A percentile compares a stretch with the other conserved stretches of the same genome.
Conservation (phyloP, 1,140 invertebrate species). For the Diplogasteroides magnus region DNA sequence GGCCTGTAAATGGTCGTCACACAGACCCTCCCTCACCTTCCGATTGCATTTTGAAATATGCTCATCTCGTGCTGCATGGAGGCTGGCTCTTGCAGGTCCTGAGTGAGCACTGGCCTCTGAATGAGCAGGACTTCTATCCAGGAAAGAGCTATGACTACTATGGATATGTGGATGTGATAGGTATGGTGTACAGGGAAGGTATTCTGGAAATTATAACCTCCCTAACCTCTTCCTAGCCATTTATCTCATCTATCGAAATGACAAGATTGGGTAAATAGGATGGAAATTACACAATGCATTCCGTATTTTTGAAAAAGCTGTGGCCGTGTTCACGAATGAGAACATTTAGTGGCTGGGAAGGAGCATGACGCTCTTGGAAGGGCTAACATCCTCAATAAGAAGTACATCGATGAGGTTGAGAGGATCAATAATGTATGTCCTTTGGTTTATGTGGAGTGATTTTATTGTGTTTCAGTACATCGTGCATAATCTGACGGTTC, state of each 20-base stretch:
- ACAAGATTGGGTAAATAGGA: no score
- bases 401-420: constrained; percentile 50
- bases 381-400: constrained; percentile 44
- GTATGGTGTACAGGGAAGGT: not conserved
- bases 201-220: no score
- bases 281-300: no score
- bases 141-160: constrained; percentile 50
- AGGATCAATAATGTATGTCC: constrained; percentile 41
- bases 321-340: no score
- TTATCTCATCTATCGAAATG: no score
- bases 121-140: constrained; percentile 52
- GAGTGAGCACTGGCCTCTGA: constrained; percentile 49
- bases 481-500: constrained; percentile 27
- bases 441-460: not conserved
- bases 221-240: no score
- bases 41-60: no score
- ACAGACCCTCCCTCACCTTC: no score
- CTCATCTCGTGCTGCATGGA: not conserved
- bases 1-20: no score
- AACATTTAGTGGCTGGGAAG: constrained; percentile 38
- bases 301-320: no score
- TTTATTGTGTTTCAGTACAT: constrained; percentile 17
- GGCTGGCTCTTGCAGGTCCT: constrained; percentile 33
- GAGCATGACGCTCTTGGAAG: constrained; percentile 35
- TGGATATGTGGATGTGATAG: constrained; percentile 52